These are phyloP conservation scores for Tromatobia lineatoria DNA, from an alignment of 2,888 invertebrate species.

Conservation along the genomic window DNA sequence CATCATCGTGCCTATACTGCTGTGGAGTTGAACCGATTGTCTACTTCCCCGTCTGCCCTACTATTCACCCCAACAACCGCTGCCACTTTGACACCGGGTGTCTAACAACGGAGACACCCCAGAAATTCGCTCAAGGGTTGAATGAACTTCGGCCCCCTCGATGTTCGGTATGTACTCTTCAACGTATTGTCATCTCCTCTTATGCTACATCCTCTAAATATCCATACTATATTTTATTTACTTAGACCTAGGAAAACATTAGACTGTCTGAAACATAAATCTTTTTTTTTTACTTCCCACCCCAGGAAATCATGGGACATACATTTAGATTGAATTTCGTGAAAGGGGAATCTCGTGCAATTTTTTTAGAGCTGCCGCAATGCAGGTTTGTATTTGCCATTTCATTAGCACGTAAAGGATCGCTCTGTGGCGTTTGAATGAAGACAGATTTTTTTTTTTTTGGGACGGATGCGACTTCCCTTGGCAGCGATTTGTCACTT, in stretches of 20 bases:
- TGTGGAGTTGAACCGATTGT: conserved; percentile 22
- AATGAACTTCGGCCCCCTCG: conserved; percentile 40
- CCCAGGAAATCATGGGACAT: too few species aligned
- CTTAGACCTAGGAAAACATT: background rate
- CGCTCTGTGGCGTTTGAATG: too few species aligned
- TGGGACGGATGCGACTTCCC: too few species aligned
- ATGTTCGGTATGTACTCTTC: conserved; percentile 31
- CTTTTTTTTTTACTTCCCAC: too few species aligned
- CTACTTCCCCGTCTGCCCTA: conserved; percentile 24
- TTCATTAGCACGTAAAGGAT: too few species aligned
- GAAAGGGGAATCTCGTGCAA: too few species aligned
- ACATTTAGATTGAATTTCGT: too few species aligned
- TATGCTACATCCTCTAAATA: background rate
- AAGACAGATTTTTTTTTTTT: too few species aligned
- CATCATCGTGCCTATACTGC: conserved; percentile 14
- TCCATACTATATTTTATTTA: background rate
- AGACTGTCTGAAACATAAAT: too few species aligned
- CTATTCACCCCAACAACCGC: conserved; percentile 27
- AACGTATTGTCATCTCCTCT: conserved; percentile 32
- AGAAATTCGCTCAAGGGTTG: conserved; percentile 40
- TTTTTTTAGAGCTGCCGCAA: too few species aligned
- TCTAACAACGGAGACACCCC: conserved; percentile 11
- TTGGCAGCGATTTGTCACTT: too few species aligned
- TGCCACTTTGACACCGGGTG: conserved; percentile 45
- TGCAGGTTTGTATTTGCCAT: too few species aligned